These are phyloP conservation scores for Brachypteracias leptosomus DNA, from an alignment of 2,113 vertebrate species.

Conservation along the genomic window DNA sequence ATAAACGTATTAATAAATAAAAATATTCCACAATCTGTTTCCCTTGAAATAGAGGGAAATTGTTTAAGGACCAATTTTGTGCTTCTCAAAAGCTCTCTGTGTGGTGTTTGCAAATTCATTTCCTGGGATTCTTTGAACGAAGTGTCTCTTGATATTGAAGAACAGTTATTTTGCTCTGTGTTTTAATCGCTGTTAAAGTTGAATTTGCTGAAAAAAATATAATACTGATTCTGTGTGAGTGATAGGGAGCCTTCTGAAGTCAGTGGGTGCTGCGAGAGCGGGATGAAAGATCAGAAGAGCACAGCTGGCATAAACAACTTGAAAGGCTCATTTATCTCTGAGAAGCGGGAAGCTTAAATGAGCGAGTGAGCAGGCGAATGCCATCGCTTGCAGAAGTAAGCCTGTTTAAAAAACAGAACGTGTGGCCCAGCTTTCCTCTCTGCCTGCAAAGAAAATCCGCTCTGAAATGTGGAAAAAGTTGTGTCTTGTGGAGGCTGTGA, in stretches of 20 bases:
- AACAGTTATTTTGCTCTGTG: not conserved
- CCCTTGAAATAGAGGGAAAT: not conserved
- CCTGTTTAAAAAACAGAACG: not conserved
- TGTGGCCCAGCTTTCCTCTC: not conserved
- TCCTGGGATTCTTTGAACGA: not conserved
- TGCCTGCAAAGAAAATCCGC: not conserved
- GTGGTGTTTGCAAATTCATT: not conserved
- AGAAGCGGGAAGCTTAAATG: conserved; percentile 36
- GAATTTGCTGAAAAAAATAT: not conserved
- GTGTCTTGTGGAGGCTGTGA: not conserved
- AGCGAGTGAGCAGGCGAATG: not conserved
- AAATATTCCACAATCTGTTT: not conserved
- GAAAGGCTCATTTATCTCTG: conserved; percentile 8
- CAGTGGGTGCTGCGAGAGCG: not conserved
- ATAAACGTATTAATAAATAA: not conserved
- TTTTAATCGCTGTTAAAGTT: conserved; percentile 28
- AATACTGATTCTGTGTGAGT: not conserved
- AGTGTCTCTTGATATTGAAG: not conserved
- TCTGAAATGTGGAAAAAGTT: conserved; percentile 3
- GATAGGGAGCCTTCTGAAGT: not conserved
- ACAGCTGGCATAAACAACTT: conserved; percentile 8
- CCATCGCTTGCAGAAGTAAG: not conserved
- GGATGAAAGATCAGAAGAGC: not conserved
- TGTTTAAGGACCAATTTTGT: not conserved
- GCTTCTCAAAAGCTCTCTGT: not conserved